A percentile compares a stretch with the other conserved stretches of the same genome.
Evolutionary conservation across 2,797 vertebrate species (phyloP).

Genomic region (Phylloscopus collybita): DNA sequence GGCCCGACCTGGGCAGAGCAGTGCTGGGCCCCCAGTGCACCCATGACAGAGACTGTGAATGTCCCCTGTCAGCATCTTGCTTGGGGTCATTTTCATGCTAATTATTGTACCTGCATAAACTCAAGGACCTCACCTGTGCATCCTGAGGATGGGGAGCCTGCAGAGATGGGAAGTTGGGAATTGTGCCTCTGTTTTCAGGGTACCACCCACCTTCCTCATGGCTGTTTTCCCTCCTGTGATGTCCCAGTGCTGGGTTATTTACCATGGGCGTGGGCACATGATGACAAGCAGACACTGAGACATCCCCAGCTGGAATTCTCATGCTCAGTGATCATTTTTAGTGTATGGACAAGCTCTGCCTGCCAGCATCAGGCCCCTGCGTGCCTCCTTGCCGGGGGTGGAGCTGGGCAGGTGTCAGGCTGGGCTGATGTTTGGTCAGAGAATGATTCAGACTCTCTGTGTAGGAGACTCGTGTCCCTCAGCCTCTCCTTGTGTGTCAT

Average conservation of each 20-base stretch:
- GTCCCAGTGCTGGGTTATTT: not conserved
- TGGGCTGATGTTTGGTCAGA: not conserved
- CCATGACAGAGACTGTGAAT: rapidly evolving
- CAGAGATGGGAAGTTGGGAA: not conserved
- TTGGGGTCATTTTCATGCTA: not conserved
- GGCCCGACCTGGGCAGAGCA: not conserved
- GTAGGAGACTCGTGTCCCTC: not conserved
- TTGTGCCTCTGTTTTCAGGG: not conserved
- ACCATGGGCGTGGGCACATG: rapidly evolving
- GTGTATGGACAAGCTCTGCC: not conserved
- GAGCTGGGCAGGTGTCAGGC: not conserved
- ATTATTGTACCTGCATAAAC: not conserved
- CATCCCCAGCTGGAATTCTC: not conserved
- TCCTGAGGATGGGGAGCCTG: not conserved
- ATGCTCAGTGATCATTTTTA: not conserved
- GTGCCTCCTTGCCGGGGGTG: not conserved
- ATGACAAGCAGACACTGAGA: not conserved
- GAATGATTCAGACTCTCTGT: not conserved
- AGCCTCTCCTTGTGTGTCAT: not conserved
- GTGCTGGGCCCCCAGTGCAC: not conserved
- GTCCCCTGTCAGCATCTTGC: not conserved
- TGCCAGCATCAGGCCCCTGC: not conserved
- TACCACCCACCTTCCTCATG: not conserved
- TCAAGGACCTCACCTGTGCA: not conserved
- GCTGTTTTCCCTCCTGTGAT: not conserved